phyloP scores from a whole-genome alignment of 2,888 invertebrate genomes.

The Scelioninae gen. 1 region DNA sequence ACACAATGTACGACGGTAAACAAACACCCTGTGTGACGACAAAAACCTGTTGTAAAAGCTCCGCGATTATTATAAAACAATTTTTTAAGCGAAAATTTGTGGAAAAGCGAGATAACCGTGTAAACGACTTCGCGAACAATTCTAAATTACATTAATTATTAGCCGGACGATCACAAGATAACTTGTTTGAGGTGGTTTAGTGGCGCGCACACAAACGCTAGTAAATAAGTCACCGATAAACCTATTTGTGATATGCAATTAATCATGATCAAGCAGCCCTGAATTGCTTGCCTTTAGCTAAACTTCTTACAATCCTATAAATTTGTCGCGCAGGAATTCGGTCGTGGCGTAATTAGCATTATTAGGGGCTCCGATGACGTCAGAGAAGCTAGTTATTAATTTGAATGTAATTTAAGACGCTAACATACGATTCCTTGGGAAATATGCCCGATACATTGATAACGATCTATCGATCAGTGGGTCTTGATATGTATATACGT shows the following conservation, averaged over 20 bases:
- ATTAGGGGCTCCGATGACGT: conserved; percentile 19
- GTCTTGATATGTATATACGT: conserved; percentile 51
- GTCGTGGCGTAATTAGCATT: conserved; percentile 23
- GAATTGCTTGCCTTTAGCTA: conserved; percentile 21
- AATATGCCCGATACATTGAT: conserved; percentile 53
- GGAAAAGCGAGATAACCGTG: no score
- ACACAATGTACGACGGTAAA: no score
- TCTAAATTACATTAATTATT: conserved; percentile 21
- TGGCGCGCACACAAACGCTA: conserved; percentile 1
- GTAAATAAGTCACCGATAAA: conserved; percentile 36
- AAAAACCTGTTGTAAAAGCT: no score
- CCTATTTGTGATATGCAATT: conserved; percentile 34
- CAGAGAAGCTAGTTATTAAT: conserved; percentile 32
- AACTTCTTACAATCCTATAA: conserved; percentile 41
- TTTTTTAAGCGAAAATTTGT: no score
- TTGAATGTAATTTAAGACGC: conserved; percentile 48
- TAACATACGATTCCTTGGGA: conserved; percentile 41
- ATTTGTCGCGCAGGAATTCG: conserved; percentile 31
- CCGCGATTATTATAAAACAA: no score
- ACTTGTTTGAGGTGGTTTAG: conserved; percentile 1
- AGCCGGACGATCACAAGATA: not conserved
- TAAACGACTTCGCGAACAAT: no score
- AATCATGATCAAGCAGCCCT: conserved; percentile 51
- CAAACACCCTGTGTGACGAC: no score
- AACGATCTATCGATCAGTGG: conserved; percentile 63